These are phyloP conservation scores for Ptyas mucosa DNA, from an alignment of 2,113 vertebrate genomes.

Conservation along the genomic window DNA sequence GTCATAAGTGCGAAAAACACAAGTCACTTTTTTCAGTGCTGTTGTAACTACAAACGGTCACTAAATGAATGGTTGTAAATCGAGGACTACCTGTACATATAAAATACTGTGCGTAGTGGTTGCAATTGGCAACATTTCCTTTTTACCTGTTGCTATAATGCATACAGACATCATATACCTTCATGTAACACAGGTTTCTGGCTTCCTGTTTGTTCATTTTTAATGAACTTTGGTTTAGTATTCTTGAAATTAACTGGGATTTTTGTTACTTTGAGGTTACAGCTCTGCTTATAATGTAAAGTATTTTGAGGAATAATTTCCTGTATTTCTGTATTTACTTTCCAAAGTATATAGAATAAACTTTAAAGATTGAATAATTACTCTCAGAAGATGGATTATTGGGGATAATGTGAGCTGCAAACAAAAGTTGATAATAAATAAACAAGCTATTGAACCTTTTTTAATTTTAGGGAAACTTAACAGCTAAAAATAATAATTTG, in stretches of 20 bases:
- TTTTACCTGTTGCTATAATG: background rate
- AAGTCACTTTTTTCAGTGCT: too few relatives aligned
- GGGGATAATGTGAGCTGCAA: background rate
- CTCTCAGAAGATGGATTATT: background rate
- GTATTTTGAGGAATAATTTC: background rate
- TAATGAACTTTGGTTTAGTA: background rate
- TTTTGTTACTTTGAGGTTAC: background rate
- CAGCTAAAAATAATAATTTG: background rate
- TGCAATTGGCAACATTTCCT: background rate
- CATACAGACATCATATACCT: background rate
- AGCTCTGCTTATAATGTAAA: background rate
- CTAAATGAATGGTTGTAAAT: too few relatives aligned
- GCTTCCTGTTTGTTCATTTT: too few relatives aligned
- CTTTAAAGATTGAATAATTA: background rate
- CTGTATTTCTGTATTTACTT: background rate
- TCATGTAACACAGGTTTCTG: background rate
- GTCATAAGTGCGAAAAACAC: too few relatives aligned
- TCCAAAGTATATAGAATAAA: background rate
- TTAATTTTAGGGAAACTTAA: background rate
- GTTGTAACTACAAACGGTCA: too few relatives aligned
- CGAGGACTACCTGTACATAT: background rate
- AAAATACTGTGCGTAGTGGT: background rate
- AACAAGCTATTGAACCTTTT: background rate
- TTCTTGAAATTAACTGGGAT: background rate
- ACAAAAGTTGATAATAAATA: background rate